phyloP scores from a whole-genome alignment of 37 sponge, comb jelly and placozoan genomes.

The Agelas oroides region DNA sequence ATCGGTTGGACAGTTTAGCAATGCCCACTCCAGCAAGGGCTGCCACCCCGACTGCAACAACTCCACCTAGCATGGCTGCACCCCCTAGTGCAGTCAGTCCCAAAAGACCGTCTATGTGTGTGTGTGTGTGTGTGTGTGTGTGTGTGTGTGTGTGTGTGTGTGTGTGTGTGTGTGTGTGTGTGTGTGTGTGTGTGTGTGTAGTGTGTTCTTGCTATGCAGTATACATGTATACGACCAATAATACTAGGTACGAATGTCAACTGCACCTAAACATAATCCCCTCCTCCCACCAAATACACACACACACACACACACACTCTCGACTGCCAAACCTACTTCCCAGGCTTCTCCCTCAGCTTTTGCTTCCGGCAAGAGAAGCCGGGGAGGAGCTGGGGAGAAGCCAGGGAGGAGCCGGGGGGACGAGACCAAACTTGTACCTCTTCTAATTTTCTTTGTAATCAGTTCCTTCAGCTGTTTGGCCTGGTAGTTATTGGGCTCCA shows the following conservation, averaged over 20 bases:
- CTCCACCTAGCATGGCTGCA: conserved; percentile 63
- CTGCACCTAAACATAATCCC: too few relatives aligned
- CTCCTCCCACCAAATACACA: too few relatives aligned
- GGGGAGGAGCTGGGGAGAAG: too few relatives aligned
- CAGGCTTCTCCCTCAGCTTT: too few relatives aligned
- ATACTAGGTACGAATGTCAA: conserved; percentile 6
- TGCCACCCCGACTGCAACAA: conserved; percentile 57
- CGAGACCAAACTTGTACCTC: conserved; percentile 49
- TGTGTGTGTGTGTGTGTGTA: conserved; percentile 15
- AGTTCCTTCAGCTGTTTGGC: conserved; percentile 78
- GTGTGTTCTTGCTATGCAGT: not conserved
- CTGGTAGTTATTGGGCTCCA: conserved; percentile 85
- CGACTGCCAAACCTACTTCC: too few relatives aligned
- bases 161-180: conserved; percentile 21
- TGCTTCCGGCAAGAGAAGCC: too few relatives aligned
- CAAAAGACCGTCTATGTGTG: conserved; percentile 84
- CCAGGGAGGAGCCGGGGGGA: too few relatives aligned
- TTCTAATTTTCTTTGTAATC: conserved; percentile 60
- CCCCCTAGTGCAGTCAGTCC: conserved; percentile 83
- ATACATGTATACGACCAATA: conserved; percentile 20
- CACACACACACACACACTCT: too few relatives aligned
- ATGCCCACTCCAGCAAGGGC: conserved; percentile 50
- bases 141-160: conserved; percentile 36
- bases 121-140: conserved; percentile 36
- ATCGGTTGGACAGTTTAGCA: conserved; percentile 39